Evolutionary conservation across 2,888 invertebrate species (phyloP), one percentile per base, ranked within the genome.

Genomic region (Brachyptera risi): DNA sequence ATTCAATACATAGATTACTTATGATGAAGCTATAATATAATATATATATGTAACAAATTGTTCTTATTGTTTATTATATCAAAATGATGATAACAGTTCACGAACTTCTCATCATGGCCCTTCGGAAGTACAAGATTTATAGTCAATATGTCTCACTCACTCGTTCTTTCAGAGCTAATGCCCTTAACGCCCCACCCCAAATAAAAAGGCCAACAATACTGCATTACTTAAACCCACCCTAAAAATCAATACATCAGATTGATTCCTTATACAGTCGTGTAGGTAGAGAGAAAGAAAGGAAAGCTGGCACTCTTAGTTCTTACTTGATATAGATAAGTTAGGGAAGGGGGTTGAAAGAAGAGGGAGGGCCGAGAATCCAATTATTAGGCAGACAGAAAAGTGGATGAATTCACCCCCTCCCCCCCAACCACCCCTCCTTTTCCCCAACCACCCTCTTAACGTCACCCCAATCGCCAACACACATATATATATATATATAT

Each of bases 311-410:
- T n/a, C n/a, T n/a, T n/a, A n/a, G 47, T 40, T 60, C 54, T 54
- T 44, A 35, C 61, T 54, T 44, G 61, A 62, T 62, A 62, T 58
- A 62, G 61, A 62, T 62, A 62, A 62, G 61, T 62, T 51, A 62
- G 40, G 58, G 26, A 17, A 54, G 58, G 58, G 19, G 51, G 50
- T 51, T 54, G 44, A 50, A 38, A 50, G 50, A 58, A 44, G 44
- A 50, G 38, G 61, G n/a, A n/a, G n/a, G n/a, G n/a, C n/a, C n/a
- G n/a, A 38, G 61, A 62, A 62, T 62, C 61, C 61, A 62, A 62
- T 62, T 62, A 62, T 62, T 62, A 62, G 58, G 19, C 58, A 58
- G 61, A 58, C 58, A 58, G 61, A 21, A 62, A 62, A 62, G 61
- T 62, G 61, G 61, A 62, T 62, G 61, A 62, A 58, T 54, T 58